Base-by-base conservation (phyloP, 2,113 vertebrate genomes). In the Myotis yumanensis region DNA sequence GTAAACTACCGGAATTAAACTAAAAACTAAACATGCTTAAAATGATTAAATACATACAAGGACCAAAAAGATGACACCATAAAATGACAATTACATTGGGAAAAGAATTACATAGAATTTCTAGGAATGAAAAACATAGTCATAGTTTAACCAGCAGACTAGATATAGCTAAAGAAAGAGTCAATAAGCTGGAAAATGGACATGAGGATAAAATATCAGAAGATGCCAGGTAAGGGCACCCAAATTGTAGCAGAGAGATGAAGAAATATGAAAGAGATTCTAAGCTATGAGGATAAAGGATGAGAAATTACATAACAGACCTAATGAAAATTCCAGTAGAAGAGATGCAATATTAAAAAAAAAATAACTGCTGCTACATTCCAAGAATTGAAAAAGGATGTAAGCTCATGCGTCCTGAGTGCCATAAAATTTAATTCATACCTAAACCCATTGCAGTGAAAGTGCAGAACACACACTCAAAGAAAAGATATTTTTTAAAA, bases 151-250 rank as follows among this genome's bases (percentile, higher is more conserved):
- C 6, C 37, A 46, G 5, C 5, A 43, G 57, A 72, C 2, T 80
- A 82, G 82, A 96, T 12, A 37, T 2, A 73, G 28, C 7, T 76
- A 15, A 93, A 87, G 71, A 82, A 52, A 89, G 68, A 96, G 32
- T 89, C 30, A 16, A 35, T 64, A 66, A 86, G 87, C 30, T 87
- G 76, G 72, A 95, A 71, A 76, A 25, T 37, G 46, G 48, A 46
- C 18, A 23, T n/a, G 11, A 89, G 28, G 20, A 68, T 72, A 25
- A 59, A 86, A 37, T 28, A 35, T 20, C 46, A 51, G 8, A 88
- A 85, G 68, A 17, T 52, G 6, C 48, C 75, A 83, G 40, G 2
- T 35, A 30, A 59, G 16, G 46, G 11, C 32, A 64, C 4, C 35
- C 16, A 59, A 76, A 84, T 3, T 62, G 22, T 15, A 89, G 37